These are phyloP conservation scores for Terebella lapidaria DNA, from an alignment of 2,888 invertebrate species.

Conservation along the genomic window DNA sequence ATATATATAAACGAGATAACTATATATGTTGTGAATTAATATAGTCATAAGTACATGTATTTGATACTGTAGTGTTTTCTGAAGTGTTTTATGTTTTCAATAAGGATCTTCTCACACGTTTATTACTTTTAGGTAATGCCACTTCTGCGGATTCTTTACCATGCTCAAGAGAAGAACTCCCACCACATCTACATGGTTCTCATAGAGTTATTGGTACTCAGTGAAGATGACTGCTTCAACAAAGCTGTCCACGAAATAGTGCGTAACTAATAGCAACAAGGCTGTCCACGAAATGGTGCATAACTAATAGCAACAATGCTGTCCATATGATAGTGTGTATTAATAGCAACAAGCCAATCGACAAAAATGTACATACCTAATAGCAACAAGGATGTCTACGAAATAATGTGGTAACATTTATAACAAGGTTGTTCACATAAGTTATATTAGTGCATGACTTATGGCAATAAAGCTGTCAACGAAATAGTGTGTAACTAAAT, in stretches of 20 bases:
- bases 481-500: too few species aligned
- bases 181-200: slow-evolving; percentile 99
- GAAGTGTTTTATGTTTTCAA: not conserved
- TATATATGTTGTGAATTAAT: not conserved
- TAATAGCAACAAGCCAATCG: too few species aligned
- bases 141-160: slow-evolving; percentile 85
- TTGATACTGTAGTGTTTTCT: not conserved
- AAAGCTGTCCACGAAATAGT: slow-evolving; percentile 90
- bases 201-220: slow-evolving; percentile 89
- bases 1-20: too few species aligned
- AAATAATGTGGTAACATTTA: too few species aligned
- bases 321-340: slow-evolving; percentile 90
- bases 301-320: slow-evolving; percentile 76
- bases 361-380: too few species aligned
- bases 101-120: not conserved
- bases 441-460: too few species aligned
- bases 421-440: too few species aligned
- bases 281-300: slow-evolving; percentile 89
- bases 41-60: not conserved
- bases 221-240: slow-evolving; percentile 93
- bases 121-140: slow-evolving; percentile 58
- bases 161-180: slow-evolving; percentile 58
- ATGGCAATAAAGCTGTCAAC: too few species aligned
- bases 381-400: too few species aligned
- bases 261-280: slow-evolving; percentile 79